Evolutionary conservation across 2,113 vertebrate genomes (phyloP).

Genomic region (Atractosteus spatula): DNA sequence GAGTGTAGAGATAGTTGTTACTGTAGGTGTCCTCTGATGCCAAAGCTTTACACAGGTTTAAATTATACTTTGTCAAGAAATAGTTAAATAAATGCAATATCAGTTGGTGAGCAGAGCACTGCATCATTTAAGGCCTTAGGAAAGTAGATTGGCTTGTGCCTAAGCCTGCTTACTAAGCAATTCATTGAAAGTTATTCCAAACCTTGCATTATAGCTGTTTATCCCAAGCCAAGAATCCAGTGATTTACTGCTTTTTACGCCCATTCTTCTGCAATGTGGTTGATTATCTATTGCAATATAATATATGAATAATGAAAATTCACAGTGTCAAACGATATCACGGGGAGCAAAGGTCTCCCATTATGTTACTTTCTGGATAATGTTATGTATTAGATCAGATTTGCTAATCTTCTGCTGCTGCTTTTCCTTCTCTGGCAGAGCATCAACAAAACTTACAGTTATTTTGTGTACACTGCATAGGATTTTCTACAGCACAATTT

Average conservation of each 20-base stretch:
- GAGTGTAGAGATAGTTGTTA: too few species aligned
- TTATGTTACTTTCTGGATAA: background rate
- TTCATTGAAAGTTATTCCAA: background rate
- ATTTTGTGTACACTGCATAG: too few species aligned
- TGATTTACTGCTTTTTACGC: background rate
- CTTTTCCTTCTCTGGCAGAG: too few species aligned
- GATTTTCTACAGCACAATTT: too few species aligned
- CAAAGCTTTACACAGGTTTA: too few species aligned
- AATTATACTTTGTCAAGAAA: too few species aligned
- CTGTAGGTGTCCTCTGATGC: too few species aligned
- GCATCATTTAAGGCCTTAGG: background rate
- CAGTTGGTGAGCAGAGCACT: too few species aligned
- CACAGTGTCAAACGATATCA: background rate
- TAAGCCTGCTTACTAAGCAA: background rate
- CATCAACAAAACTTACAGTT: too few species aligned
- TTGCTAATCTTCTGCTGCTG: background rate
- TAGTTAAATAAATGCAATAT: too few species aligned
- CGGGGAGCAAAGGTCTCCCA: background rate
- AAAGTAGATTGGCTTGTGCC: background rate
- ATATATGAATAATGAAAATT: background rate
- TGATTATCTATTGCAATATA: background rate
- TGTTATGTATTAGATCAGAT: background rate
- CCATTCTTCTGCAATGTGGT: background rate
- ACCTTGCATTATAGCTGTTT: conserved; percentile 1
- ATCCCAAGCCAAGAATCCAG: background rate